phyloP scores from a whole-genome alignment of 2,797 vertebrate genomes.

The Echeneis naucrates region DNA sequence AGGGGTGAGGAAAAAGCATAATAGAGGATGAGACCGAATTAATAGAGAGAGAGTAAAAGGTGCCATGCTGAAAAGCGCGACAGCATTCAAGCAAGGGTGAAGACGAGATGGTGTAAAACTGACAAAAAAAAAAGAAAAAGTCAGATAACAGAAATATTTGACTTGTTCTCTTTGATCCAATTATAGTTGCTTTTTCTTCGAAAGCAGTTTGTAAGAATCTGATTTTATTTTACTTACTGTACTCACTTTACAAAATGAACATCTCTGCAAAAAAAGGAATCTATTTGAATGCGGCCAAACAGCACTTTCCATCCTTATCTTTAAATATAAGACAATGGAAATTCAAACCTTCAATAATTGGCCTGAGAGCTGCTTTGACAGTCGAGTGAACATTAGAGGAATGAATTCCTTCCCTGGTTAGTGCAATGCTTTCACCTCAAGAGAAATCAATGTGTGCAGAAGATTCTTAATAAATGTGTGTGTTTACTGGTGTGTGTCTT shows the following conservation, averaged over 20 bases:
- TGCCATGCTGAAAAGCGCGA: neutral
- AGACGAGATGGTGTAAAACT: neutral
- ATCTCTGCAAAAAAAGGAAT: neutral
- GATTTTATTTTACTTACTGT: neutral
- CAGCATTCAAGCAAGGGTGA: neutral
- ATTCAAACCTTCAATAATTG: slow-evolving; percentile 14
- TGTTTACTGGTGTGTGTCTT: slow-evolving; percentile 15
- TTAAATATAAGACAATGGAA: slow-evolving; percentile 21
- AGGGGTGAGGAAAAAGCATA: slow-evolving; percentile 14
- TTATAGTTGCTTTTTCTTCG: too few relatives aligned
- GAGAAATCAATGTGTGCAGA: slow-evolving; percentile 2
- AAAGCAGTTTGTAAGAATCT: neutral
- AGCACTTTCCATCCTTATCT: slow-evolving; percentile 15
- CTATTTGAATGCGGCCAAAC: slow-evolving; percentile 9
- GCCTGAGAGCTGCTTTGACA: slow-evolving; percentile 17
- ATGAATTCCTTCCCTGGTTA: slow-evolving; percentile 19
- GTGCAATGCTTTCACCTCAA: neutral
- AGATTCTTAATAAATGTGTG: neutral
- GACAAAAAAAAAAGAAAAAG: neutral
- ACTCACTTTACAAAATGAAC: neutral
- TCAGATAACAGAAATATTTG: neutral
- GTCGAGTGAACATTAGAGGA: slow-evolving; percentile 38
- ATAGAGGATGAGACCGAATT: slow-evolving; percentile 29
- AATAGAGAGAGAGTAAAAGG: slow-evolving; percentile 30
- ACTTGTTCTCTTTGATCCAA: too few relatives aligned